Evolutionary conservation across 2,113 vertebrate genomes (phyloP), one percentile per base, ranked within the genome.

Genomic region (Catharus bicknelli): DNA sequence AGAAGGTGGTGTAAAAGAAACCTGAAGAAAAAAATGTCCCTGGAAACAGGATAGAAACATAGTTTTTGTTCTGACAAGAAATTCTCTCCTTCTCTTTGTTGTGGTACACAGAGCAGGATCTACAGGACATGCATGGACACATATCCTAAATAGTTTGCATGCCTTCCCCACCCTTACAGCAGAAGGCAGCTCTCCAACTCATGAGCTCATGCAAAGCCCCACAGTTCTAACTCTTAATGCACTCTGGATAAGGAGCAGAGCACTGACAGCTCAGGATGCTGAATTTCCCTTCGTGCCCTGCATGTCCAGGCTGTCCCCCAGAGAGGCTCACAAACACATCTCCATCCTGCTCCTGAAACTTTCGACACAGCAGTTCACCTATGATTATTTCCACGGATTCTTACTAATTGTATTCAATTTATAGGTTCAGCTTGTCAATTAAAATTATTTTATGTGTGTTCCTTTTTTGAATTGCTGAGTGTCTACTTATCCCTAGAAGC

Each of bases 131-230:
- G 95, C 81, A 94, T 47, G 13, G 8, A 45, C 80, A 83, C 90
- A 90, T 90, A 66, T 45, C 86, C 90, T 21, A 38, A 75, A 97
- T 95, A 86, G 47, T 76, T 86, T 45, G 63, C 96, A 96, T 89
- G 25, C 79, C 55, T 90, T 81, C 93, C 72, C 86, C 67, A 80
- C 59, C 83, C 95, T 70, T 17, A 30, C 11, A 78, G 11, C 57
- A 45, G 54, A 77, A 83, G 80, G 95, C 83, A 95, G 82, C 63
- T 64, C 69, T 91, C 88, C 90, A 94, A 3, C 62, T 47, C 43
- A 3, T 74, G 43, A 92, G 58, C 86, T 85, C 90, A 83, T 38
- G 21, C 34, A 68, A 30, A 86, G 51, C 18, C 61, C 67, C 75
- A 62, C 82, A 79, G 50, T 3, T 78, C 38, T 54, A 34, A 43